phyloP scores from a whole-genome alignment of 2,113 vertebrate genomes.

The Xyrauchen texanus region DNA sequence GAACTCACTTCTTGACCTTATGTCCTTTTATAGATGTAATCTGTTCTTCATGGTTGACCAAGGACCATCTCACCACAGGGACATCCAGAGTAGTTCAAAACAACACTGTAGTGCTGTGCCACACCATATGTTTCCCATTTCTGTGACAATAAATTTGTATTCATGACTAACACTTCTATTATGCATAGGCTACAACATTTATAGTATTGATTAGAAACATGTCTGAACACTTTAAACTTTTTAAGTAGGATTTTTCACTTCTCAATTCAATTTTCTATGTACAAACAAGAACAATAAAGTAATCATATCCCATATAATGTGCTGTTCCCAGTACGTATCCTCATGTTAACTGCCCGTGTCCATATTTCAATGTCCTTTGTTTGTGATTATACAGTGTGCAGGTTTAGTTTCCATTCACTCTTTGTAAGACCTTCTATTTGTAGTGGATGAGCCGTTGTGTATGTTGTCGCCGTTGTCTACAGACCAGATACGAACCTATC shows the following conservation, averaged over 20 bases:
- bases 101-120: too few species aligned
- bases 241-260: too few species aligned
- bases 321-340: not conserved
- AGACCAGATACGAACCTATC: not conserved
- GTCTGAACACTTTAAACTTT: too few species aligned
- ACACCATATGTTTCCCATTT: too few species aligned
- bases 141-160: too few species aligned
- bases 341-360: not conserved
- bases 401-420: not conserved
- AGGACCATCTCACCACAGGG: too few species aligned
- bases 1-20: not conserved
- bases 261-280: too few species aligned
- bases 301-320: not conserved
- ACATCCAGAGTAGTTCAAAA: not conserved
- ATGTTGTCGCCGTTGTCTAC: not conserved
- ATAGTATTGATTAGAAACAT: too few species aligned
- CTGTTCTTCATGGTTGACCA: not conserved
- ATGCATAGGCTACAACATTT: too few species aligned
- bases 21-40: not conserved
- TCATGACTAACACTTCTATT: too few species aligned
- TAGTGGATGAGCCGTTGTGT: not conserved
- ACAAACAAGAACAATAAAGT: not conserved
- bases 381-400: not conserved
- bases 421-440: slow-evolving; percentile 12
- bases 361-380: slow-evolving; percentile 12